Conservation (phyloP, 1,140 invertebrate species). For the Temnothorax nylanderi region DNA sequence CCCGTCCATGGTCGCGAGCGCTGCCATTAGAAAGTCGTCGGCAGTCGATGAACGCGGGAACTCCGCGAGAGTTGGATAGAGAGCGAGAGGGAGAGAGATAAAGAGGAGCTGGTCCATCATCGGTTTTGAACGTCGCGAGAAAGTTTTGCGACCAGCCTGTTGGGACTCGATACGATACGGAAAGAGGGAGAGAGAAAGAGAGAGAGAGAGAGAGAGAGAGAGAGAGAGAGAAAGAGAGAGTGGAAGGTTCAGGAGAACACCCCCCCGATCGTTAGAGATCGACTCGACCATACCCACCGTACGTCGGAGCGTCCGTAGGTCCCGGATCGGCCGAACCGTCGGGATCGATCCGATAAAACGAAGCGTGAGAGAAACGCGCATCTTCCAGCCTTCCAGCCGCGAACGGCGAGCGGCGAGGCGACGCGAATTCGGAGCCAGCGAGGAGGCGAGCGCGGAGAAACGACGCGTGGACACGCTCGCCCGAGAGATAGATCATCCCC, state of each 20-base stretch:
- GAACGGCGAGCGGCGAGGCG: not conserved
- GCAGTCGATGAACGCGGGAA: slow-evolving; percentile 76
- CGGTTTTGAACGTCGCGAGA: slow-evolving; percentile 41
- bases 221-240: not conserved
- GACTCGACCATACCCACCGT: not conserved
- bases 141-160: slow-evolving; percentile 31
- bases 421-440: not conserved
- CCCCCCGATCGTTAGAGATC: not conserved
- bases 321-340: not conserved
- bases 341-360: slow-evolving; percentile 3
- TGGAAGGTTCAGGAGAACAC: not conserved
- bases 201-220: too few species aligned
- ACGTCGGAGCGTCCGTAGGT: not conserved
- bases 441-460: not conserved
- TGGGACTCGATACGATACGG: not conserved
- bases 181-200: not conserved
- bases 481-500: slow-evolving; percentile 21
- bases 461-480: slow-evolving; percentile 9
- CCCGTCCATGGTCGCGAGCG: slow-evolving; percentile 64
- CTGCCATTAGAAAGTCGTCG: slow-evolving; percentile 81
- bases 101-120: slow-evolving; percentile 10
- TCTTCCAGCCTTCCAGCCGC: not conserved
- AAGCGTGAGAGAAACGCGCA: not conserved
- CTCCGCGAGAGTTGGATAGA: slow-evolving; percentile 45
- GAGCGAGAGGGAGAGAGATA: slow-evolving; percentile 7